These are phyloP conservation scores for Escarpia spicata DNA, from an alignment of 2,888 invertebrate species.

Conservation along the genomic window DNA sequence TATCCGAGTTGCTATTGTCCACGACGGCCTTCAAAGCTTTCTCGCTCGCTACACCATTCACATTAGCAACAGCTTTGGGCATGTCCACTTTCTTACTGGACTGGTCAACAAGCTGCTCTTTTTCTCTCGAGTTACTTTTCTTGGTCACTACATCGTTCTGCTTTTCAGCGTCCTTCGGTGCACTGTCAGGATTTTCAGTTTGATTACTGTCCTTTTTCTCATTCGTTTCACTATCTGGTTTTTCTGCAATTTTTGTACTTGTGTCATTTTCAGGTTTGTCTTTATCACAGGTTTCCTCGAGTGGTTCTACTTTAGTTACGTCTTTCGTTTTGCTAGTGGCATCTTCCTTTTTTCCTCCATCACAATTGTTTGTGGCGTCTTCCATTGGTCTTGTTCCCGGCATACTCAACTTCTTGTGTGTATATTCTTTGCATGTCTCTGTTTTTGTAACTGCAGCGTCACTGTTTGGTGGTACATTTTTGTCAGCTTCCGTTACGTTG, in stretches of 20 bases:
- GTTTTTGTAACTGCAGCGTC: background rate
- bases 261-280: background rate
- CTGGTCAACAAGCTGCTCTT: background rate
- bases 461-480: background rate
- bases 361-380: background rate
- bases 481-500: background rate
- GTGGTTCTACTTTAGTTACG: background rate
- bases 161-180: background rate
- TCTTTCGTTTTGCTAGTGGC: background rate
- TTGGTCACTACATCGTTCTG: background rate
- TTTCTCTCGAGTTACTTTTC: background rate
- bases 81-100: background rate
- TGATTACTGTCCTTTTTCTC: background rate
- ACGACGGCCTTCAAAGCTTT: background rate
- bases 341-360: background rate
- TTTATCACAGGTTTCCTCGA: background rate
- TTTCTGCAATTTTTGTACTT: background rate
- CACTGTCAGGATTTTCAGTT: background rate
- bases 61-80: background rate
- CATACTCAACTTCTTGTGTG: background rate
- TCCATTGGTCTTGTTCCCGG: background rate
- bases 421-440: background rate
- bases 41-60: background rate
- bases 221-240: background rate
- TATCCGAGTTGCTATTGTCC: conserved; percentile 13